Percentiles rank a stretch among this genome's conserved stretches.
These are phyloP conservation scores for Forbesichthys agassizii DNA, from an alignment of 2,113 vertebrate species.

Conservation along the genomic window DNA sequence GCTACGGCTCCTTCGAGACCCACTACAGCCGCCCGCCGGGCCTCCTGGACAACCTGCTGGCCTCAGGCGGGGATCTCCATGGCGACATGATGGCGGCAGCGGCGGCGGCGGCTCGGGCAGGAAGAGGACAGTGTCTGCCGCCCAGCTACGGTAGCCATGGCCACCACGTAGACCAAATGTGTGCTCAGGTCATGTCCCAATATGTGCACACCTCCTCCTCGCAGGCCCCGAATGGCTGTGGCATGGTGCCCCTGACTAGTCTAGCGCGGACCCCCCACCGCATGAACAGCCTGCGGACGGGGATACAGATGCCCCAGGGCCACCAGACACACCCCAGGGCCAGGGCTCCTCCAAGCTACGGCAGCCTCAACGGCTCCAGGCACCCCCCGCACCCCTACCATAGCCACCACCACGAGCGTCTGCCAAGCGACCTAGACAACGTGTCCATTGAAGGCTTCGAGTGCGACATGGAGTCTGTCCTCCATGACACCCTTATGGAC, in stretches of 20 bases:
- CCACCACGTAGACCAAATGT: constrained; percentile 57
- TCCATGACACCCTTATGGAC: constrained; percentile 96
- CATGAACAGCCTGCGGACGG: constrained; percentile 81
- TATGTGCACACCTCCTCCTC: constrained; percentile 69
- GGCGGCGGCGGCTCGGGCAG: constrained; percentile 77
- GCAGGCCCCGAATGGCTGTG: constrained; percentile 82
- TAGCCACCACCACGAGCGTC: constrained; percentile 84
- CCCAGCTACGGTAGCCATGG: constrained; percentile 61
- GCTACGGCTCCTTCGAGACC: constrained; percentile 79
- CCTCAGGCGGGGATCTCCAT: constrained; percentile 82
- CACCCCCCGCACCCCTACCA: constrained; percentile 70
- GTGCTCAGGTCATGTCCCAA: constrained; percentile 78
- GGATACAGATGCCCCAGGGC: constrained; percentile 81
- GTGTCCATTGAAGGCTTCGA: constrained; percentile 95
- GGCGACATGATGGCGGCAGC: constrained; percentile 81
- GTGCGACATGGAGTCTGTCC: constrained; percentile 95
- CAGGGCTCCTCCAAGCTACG: constrained; percentile 68
- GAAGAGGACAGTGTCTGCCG: constrained; percentile 56
- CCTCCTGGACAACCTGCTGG: constrained; percentile 92
- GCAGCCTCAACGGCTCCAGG: constrained; percentile 84
- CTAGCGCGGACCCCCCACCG: constrained; percentile 77
- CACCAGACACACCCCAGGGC: constrained; percentile 78
- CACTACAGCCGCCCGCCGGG: constrained; percentile 85
- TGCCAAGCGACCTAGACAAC: constrained; percentile 97
- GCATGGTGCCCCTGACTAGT: constrained; percentile 79